Evolutionary conservation across 2,888 invertebrate species (phyloP), one percentile per base, ranked within the genome.

Genomic region (Trilocha varians): DNA sequence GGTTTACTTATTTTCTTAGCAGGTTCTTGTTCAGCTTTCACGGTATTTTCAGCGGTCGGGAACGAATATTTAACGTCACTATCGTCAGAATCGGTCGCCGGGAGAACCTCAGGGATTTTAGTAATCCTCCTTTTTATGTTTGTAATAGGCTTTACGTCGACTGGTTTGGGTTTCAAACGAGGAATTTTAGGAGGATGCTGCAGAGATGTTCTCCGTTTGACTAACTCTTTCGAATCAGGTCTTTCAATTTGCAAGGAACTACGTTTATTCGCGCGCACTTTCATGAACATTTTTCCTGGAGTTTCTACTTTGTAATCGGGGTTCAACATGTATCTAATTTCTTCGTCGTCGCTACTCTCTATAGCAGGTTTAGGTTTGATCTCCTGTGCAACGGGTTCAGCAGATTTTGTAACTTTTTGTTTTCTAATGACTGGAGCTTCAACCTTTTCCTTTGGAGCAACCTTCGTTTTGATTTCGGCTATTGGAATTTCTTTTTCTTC

Each of bases 61-160:
- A 85, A 85, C 14, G 85, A 80, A 56, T 85, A 85, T 64, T 84
- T 84, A 1, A 79, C 62, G 36, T 84, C 84, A 44, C 78, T 82
- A 40, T 85, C 85, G 33, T 85, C 85, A 0, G 84, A 83, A 55
- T 83, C 83, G 13, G 73, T 74, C 3, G 56, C 54, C 45, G 64
- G 47, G 44, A 75, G 70, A 33, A 54, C 13, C 49, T 69, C 59
- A 35, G 55, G 41, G 32, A 54, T 38, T 55, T 70, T 70, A 18
- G 52, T 38, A 36, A 53, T 39, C 25, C 49, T 59, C 59, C 71
- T 72, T 11, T 46, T 43, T 11, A 43, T 42, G 14, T 46, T 44
- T 36, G 53, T 36, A 34, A 50, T 44, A 2, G 51, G 40, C 52
- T 67, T 70, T 8, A 45, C 46, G 47, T 73, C 75, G 13, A 66